These are phyloP conservation scores for Capitulum mitella DNA, from an alignment of 2,888 invertebrate species.

Conservation along the genomic window DNA sequence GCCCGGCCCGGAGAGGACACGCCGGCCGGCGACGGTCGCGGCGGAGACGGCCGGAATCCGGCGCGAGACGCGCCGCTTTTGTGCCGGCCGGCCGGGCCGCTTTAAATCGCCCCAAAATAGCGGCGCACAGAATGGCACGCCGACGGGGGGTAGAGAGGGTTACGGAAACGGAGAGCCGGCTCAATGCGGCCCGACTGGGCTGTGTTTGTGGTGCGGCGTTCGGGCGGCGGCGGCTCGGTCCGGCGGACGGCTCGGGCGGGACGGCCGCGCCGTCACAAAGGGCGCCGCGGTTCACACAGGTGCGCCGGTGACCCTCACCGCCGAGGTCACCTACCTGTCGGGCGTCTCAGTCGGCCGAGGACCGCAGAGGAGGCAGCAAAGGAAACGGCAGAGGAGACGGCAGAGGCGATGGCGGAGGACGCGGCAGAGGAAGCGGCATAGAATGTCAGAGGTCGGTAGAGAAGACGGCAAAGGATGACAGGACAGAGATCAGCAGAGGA, in stretches of 20 bases:
- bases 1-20: not conserved
- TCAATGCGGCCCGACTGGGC: not conserved
- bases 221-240: not conserved
- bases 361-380: too few relatives aligned
- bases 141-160: not conserved
- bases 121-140: not conserved
- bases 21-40: not conserved
- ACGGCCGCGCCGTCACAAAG: not conserved
- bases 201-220: not conserved
- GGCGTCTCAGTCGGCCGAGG: too few relatives aligned
- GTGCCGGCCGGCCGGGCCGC: not conserved
- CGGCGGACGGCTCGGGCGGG: not conserved
- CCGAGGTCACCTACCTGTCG: too few relatives aligned
- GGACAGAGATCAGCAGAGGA: too few relatives aligned
- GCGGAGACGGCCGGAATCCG: not conserved
- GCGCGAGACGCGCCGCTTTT: not conserved
- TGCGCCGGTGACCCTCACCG: not conserved
- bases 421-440: too few relatives aligned
- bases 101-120: slow-evolving; percentile 18
- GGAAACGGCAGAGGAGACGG: too few relatives aligned
- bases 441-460: too few relatives aligned
- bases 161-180: not conserved
- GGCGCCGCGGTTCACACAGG: not conserved
- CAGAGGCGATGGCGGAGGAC: too few relatives aligned
- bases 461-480: too few relatives aligned